Base-by-base conservation (phyloP, 2,888 invertebrate genomes). In the Xestia xanthographa region DNA sequence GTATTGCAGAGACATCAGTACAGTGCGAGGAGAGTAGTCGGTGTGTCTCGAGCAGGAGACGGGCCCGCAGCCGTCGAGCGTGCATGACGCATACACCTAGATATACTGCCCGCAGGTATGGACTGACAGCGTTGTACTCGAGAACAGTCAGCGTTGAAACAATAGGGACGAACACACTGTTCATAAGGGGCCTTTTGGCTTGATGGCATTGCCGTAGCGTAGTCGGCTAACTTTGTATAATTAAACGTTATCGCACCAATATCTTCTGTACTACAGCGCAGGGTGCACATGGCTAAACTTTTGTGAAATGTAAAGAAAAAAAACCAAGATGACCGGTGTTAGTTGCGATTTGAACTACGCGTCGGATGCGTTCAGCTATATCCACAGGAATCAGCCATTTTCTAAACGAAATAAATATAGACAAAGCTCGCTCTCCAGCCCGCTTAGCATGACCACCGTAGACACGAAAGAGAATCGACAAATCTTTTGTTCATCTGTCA, bases 11-110 rank as follows among this genome's bases (percentile, higher is more conserved):
- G 98, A 98, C 98, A 98, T 98, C 98, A 98, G 98, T 98, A 98
- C 98, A 98, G 98, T 98, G 98, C 98, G 98, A 98, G 98, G 98
- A 95, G 96, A 95, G 95, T 94, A 93, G 95, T 94, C 95, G 95
- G 92, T 94, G 94, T 94, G 95, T 94, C 92, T 95, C 93, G 91
- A 93, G 94, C 90, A 92, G 92, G 94, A 94, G 94, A 93, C 94
- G 95, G 93, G 94, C 95, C 95, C 92, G 93, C 95, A 93, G 96
- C 94, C 95, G 95, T 97, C 97, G 97, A 97, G 98, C 98, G 98
- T 98, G 98, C 98, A 98, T 98, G 98, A 98, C 98, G 98, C 98
- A 98, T 97, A 97, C 98, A 98, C 98, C 98, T 97, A 98, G 93
- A 92, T 93, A 94, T 91, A 95, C 95, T 93, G 98, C 98, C 97